Percentiles rank a stretch among this genome's conserved stretches.
Evolutionary conservation across 1,140 invertebrate species (phyloP).

Genomic region (Thaumatotibia leucotreta): DNA sequence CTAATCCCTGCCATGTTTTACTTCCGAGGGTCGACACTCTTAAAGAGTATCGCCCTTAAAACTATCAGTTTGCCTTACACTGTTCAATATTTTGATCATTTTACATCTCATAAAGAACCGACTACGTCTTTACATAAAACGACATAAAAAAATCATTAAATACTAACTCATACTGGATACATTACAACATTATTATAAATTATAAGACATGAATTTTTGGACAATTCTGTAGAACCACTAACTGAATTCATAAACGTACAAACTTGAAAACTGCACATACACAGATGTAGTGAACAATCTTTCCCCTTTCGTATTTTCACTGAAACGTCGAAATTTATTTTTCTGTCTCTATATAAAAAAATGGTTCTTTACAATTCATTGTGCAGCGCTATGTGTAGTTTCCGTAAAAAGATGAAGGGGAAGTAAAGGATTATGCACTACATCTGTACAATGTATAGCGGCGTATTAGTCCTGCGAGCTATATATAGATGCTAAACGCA

Average conservation of each 20-base stretch:
- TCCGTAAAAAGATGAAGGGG: too few species aligned
- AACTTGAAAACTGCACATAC: not conserved
- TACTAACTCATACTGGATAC: not conserved
- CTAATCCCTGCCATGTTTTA: not conserved
- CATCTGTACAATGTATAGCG: too few species aligned
- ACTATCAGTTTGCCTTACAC: not conserved
- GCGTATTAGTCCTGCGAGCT: too few species aligned
- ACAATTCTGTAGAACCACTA: not conserved
- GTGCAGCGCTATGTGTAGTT: too few species aligned
- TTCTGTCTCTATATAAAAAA: too few species aligned
- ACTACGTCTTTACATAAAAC: not conserved
- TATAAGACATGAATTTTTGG: not conserved
- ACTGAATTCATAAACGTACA: not conserved
- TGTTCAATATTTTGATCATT: not conserved
- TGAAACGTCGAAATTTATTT: too few species aligned
- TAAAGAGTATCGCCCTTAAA: not conserved
- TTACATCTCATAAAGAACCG: not conserved
- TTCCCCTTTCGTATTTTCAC: too few species aligned
- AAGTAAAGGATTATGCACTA: too few species aligned
- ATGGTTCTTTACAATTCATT: too few species aligned
- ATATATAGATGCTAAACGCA: too few species aligned
- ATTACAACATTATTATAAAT: not conserved
- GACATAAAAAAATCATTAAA: not conserved
- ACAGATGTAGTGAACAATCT: too few species aligned
- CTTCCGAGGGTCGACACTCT: not conserved